Conservation (phyloP, 2,888 invertebrate genomes). For the Panzeria rudis region DNA sequence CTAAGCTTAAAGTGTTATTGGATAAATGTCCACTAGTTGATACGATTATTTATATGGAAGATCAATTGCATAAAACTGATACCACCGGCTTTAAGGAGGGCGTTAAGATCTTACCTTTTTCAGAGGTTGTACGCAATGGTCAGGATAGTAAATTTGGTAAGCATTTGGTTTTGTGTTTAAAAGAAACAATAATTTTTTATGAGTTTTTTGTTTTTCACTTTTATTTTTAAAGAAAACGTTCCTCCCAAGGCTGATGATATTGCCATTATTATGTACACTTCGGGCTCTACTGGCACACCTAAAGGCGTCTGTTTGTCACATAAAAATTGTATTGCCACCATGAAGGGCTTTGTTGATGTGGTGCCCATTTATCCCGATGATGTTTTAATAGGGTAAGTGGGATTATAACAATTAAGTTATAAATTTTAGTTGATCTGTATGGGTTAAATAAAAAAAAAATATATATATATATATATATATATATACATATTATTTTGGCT, state of each 20-base stretch:
- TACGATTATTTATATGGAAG: slow-evolving; percentile 94
- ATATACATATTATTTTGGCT: too few species aligned
- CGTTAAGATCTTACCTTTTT: slow-evolving; percentile 90
- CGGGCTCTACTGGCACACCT: slow-evolving; percentile 97
- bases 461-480: too few species aligned
- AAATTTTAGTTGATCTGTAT: too few species aligned
- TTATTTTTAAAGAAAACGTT: slow-evolving; percentile 84
- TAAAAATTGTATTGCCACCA: slow-evolving; percentile 91
- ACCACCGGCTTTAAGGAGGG: slow-evolving; percentile 88
- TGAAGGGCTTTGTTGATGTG: slow-evolving; percentile 92
- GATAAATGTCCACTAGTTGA: slow-evolving; percentile 89
- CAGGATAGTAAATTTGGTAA: slow-evolving; percentile 84
- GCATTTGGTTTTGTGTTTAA: slow-evolving; percentile 57
- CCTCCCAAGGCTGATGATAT: slow-evolving; percentile 90
- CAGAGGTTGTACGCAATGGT: slow-evolving; percentile 87
- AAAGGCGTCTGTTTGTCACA: slow-evolving; percentile 95
- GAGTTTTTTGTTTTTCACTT: slow-evolving; percentile 15
- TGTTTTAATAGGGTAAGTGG: slow-evolving; percentile 89
- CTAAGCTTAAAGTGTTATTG: slow-evolving; percentile 93
- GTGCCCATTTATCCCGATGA: slow-evolving; percentile 90
- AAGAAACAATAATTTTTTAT: neutral
- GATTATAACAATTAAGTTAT: neutral
- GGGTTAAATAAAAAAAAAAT: too few species aligned
- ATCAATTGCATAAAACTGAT: slow-evolving; percentile 90
- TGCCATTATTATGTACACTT: slow-evolving; percentile 99